Conservation (phyloP, 2,797 vertebrate genomes). For the Rhincodon typus region DNA sequence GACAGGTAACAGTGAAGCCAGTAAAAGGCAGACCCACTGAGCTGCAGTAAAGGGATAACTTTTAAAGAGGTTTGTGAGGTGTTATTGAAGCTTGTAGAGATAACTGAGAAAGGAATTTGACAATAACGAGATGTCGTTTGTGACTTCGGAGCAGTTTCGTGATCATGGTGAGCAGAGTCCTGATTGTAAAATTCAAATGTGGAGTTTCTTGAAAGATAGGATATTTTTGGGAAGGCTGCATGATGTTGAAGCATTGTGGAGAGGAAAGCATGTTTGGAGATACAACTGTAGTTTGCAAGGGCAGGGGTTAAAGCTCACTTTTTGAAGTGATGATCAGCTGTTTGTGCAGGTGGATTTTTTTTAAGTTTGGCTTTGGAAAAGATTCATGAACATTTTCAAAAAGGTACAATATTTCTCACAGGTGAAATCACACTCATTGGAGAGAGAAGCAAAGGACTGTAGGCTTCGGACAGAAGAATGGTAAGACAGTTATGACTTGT, state of each 20-base stretch:
- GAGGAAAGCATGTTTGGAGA: neutral
- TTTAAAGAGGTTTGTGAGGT: neutral
- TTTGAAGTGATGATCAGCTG: neutral
- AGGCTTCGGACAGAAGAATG: slow-evolving; percentile 87
- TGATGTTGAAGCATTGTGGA: no score
- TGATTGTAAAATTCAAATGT: neutral
- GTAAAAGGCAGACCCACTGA: neutral
- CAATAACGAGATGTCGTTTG: neutral
- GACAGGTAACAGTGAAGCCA: neutral
- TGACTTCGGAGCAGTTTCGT: neutral
- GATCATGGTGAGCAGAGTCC: neutral
- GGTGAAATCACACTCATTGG: slow-evolving; percentile 85
- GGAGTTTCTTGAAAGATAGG: neutral
- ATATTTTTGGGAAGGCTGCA: neutral
- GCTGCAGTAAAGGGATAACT: neutral
- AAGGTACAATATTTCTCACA: slow-evolving; percentile 45
- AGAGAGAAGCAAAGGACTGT: slow-evolving; percentile 90
- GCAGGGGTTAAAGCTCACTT: neutral
- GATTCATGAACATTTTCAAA: neutral
- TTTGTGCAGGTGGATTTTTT: neutral
- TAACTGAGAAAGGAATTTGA: neutral
- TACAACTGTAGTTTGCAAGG: neutral
- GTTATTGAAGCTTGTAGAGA: neutral
- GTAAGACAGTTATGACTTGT: slow-evolving; percentile 52
- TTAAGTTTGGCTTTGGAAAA: neutral